Base-by-base conservation (phyloP, 2,888 invertebrate genomes). In the Zygothrica quintamaculata region DNA sequence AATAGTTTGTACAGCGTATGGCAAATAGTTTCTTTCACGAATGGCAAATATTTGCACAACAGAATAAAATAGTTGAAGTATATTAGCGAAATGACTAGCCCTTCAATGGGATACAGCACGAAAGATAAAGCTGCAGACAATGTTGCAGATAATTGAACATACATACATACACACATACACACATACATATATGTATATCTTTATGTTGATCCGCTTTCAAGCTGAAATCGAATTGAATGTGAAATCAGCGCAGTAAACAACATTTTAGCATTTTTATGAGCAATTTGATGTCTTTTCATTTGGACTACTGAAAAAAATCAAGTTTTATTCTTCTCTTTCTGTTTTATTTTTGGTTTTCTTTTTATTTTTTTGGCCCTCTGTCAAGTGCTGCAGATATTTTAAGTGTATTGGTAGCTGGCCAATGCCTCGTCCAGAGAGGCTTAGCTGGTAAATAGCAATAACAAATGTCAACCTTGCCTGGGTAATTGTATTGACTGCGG, bases 351-450 rank as follows among this genome's bases (percentile, higher is more conserved):
- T n/a, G n/a, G n/a, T n/a, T n/a, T n/a, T n/a, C n/a, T n/a, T n/a
- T n/a, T n/a, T n/a, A n/a, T n/a, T n/a, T 22, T 22, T 16, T 39
- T 26, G 3, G 26, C n/a, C 66, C 59, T 74, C 71, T 64, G 55
- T 74, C 65, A 69, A 74, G 78, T 68, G 82, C 58, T 84, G 78
- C 78, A 61, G 68, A 65, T 55, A 5, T 5, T 22, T 2, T 5
- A 22, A 5, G 3, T 5, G 18, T 2, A 22, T 22, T 22, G 18
- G 3, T 22, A 22, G 3, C 18, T 22, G 18, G 18, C 18, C 18
- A 22, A n/a, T n/a, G n/a, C n/a, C n/a, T n/a, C n/a, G n/a, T n/a
- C n/a, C n/a, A n/a, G n/a, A n/a, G 18, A 22, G 18, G 5, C 18
- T 22, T 22, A 22, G 18, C 18, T 22, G 18, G 18, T 22, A 22